phyloP scores from a whole-genome alignment of 2,797 vertebrate genomes.

The Microchirus variegatus region DNA sequence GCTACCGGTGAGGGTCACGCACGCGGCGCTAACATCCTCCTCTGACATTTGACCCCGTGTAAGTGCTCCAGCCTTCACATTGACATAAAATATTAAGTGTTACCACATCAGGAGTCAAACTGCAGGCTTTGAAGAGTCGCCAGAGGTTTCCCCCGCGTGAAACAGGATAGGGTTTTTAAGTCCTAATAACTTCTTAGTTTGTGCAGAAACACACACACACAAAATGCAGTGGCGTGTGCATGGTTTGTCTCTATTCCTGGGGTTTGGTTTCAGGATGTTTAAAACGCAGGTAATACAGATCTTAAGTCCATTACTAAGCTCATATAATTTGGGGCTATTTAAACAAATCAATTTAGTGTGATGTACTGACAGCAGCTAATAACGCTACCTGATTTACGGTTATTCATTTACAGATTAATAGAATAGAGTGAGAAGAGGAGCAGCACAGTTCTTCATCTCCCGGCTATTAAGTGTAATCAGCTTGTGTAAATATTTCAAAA shows the following conservation, averaged over 20 bases:
- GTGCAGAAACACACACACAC: constrained; percentile 57
- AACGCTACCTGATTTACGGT: constrained; percentile 8
- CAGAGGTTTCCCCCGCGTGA: constrained; percentile 53
- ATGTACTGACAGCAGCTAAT: constrained; percentile 25
- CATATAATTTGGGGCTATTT: neutral
- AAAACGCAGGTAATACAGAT: constrained; percentile 14
- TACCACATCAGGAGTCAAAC: constrained; percentile 55
- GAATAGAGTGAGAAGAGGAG: constrained; percentile 14
- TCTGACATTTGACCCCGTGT: constrained; percentile 60
- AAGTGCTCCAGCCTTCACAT: constrained; percentile 53
- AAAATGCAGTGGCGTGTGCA: no score
- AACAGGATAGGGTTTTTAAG: constrained; percentile 69
- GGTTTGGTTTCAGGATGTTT: constrained; percentile 18
- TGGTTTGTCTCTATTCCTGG: constrained; percentile 9
- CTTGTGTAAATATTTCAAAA: constrained; percentile 10
- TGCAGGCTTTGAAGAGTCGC: constrained; percentile 70
- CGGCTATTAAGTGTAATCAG: constrained; percentile 21
- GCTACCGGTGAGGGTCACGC: constrained; percentile 19
- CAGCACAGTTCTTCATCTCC: neutral
- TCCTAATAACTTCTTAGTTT: constrained; percentile 77
- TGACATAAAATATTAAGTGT: constrained; percentile 73
- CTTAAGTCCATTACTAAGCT: constrained; percentile 17
- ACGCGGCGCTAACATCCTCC: constrained; percentile 22
- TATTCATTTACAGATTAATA: constrained; percentile 30
- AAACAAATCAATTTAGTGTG: constrained; percentile 28